These are phyloP conservation scores for Papilio machaon DNA, from an alignment of 1,140 invertebrate species.

Conservation along the genomic window DNA sequence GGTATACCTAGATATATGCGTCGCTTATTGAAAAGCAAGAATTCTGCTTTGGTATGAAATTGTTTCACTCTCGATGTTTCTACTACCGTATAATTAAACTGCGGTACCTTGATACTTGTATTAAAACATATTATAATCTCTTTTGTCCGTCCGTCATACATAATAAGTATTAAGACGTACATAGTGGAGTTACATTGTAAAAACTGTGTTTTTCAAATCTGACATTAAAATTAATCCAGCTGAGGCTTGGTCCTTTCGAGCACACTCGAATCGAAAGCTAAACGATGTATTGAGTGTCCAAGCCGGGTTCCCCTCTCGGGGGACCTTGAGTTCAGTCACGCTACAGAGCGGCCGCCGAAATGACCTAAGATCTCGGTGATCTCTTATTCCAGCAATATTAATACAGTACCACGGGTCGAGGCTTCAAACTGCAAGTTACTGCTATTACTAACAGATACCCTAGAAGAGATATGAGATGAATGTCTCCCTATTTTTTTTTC, in stretches of 20 bases:
- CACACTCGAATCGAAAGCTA: background rate
- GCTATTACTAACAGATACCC: background rate
- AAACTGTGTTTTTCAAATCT: no score
- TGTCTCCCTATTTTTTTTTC: background rate
- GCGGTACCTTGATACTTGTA: no score
- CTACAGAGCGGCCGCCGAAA: background rate
- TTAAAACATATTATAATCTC: no score
- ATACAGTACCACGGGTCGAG: background rate
- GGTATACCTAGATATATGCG: background rate
- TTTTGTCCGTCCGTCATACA: no score
- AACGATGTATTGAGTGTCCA: background rate
- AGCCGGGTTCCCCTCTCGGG: background rate
- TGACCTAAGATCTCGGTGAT: background rate
- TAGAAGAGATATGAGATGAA: background rate
- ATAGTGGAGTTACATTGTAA: no score
- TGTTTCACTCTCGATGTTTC: background rate
- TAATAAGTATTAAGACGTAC: no score
- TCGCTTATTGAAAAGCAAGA: background rate
- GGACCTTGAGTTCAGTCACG: background rate
- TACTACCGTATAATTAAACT: no score
- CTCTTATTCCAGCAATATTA: background rate
- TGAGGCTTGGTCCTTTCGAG: no score
- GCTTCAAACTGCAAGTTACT: no score
- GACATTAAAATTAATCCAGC: no score
- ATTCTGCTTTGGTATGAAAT: background rate